Conservation (phyloP, 2,113 vertebrate genomes). For the Tragelaphus buxtoni region DNA sequence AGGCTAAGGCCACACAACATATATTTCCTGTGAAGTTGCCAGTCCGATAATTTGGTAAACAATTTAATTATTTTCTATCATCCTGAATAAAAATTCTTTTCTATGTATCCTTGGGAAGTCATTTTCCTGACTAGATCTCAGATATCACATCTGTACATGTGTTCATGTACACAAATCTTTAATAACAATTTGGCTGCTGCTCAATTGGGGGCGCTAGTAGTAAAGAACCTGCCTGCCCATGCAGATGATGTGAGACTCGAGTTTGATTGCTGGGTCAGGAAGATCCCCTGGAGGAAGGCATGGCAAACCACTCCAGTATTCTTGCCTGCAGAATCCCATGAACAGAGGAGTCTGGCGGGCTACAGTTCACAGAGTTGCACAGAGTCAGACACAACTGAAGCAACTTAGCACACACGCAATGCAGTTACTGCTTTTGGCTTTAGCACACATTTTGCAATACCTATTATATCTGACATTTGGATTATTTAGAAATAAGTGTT, state of each 20-base stretch:
- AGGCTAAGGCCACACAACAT: background rate
- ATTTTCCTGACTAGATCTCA: background rate
- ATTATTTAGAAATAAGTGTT: constrained; percentile 22
- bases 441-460: background rate
- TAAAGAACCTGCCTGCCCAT: background rate
- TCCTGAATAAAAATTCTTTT: constrained; percentile 29
- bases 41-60: background rate
- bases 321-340: background rate
- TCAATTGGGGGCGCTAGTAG: background rate
- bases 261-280: background rate
- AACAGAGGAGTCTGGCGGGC: background rate
- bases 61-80: background rate
- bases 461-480: background rate
- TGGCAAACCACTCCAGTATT: background rate
- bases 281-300: background rate
- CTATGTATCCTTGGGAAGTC: background rate
- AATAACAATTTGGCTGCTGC: background rate
- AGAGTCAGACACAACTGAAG: background rate
- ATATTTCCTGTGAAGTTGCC: background rate
- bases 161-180: background rate
- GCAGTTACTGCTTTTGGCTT: background rate
- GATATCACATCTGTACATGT: background rate
- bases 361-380: background rate
- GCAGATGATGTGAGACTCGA: background rate
- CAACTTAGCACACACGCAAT: background rate